Conservation (phyloP, 2,888 invertebrate genomes). For the Sarcophaga rosellei region DNA sequence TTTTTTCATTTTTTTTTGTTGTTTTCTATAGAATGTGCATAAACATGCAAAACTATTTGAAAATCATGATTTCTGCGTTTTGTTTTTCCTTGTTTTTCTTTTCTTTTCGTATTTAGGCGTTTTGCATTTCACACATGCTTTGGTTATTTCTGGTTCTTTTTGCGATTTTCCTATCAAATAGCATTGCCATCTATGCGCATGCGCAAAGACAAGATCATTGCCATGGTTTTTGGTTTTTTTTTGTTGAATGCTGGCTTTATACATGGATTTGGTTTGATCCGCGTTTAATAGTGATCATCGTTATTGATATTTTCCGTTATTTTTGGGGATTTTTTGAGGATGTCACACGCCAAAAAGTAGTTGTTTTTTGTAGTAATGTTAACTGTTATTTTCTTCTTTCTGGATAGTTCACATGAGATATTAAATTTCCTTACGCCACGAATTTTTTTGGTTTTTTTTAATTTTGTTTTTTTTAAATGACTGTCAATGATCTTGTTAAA, state of each 20-base stretch:
- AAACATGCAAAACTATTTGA: constrained; percentile 58
- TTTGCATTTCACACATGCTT: constrained; percentile 68
- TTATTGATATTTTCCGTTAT: constrained; percentile 34
- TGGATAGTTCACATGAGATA: constrained; percentile 65
- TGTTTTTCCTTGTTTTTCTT: background rate
- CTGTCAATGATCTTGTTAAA: constrained; percentile 63
- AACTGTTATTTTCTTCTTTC: constrained; percentile 49
- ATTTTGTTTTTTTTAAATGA: constrained; percentile 7
- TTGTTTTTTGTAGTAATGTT: constrained; percentile 40
- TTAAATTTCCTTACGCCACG: constrained; percentile 50
- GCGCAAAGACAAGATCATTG: constrained; percentile 19
- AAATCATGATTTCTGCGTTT: constrained; percentile 51
- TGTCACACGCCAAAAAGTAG: constrained; percentile 67
- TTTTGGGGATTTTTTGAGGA: constrained; percentile 39
- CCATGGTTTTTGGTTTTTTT: background rate
- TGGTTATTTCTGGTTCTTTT: constrained; percentile 6
- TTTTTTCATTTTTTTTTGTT: background rate
- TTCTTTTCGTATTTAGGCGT: constrained; percentile 47
- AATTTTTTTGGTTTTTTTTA: background rate
- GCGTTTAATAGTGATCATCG: constrained; percentile 4
- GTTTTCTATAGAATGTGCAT: constrained; percentile 2
- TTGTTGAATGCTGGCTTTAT: background rate
- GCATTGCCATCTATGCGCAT: background rate
- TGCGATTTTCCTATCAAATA: background rate
- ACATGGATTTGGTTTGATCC: background rate